Evolutionary conservation across 2,888 invertebrate genomes (phyloP).

Genomic region (Cosmorhoe ocellata): DNA sequence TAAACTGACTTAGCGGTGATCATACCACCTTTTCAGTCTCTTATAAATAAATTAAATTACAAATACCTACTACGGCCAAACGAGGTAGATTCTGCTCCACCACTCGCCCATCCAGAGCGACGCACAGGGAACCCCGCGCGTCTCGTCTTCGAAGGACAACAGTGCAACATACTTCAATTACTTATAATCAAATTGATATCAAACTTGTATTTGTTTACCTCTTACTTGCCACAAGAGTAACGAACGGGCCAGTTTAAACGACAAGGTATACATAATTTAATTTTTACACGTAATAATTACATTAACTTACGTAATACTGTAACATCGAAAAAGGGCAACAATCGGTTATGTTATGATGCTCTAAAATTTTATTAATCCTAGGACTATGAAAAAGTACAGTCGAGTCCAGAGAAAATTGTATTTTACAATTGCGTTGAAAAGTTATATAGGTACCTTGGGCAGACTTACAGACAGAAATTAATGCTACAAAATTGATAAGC

Average conservation of each 20-base stretch:
- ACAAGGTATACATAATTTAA: constrained; percentile 25
- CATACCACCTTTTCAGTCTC: constrained; percentile 80
- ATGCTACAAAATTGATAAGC: constrained; percentile 5
- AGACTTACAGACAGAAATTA: background rate
- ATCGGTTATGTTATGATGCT: constrained; percentile 8
- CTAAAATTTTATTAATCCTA: constrained; percentile 8
- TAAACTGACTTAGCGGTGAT: constrained; percentile 60
- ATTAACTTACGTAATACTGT: constrained; percentile 20
- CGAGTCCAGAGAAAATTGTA: constrained; percentile 11
- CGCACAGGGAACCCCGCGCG: background rate
- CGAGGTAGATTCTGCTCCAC: constrained; percentile 26
- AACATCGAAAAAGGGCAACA: constrained; percentile 19
- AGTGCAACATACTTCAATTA: constrained; percentile 21
- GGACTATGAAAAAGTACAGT: constrained; percentile 19
- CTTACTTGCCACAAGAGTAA: constrained; percentile 20
- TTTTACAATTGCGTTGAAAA: constrained; percentile 10
- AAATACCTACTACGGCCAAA: constrained; percentile 35
- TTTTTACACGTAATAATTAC: constrained; percentile 21
- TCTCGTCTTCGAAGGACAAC: background rate
- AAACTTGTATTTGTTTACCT: constrained; percentile 25
- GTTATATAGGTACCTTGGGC: constrained; percentile 1
- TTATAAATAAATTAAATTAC: constrained; percentile 44
- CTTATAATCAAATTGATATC: constrained; percentile 25
- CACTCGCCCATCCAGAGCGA: background rate
- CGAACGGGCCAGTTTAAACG: constrained; percentile 15